Base-by-base conservation (phyloP, 2,113 vertebrate species). In the Crotalus horridus region DNA sequence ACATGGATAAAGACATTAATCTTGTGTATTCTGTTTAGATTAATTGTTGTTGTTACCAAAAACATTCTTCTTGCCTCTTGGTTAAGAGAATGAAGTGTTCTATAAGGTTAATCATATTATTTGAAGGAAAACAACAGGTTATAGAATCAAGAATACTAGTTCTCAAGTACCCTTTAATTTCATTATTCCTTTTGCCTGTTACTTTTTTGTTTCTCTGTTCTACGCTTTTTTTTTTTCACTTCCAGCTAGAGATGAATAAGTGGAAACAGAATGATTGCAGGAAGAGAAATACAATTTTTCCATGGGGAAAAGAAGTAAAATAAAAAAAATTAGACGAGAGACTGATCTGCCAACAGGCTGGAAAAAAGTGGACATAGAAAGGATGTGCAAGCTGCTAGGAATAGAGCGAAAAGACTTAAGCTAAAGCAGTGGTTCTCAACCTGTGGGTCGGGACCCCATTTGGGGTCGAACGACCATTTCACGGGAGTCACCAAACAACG, bases 221-320 rank as follows among this genome's bases (percentile, higher is more conserved):
- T 93, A 95, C 91, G 6, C 90, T 56, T 89, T 26, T 29, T 90
- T 69, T n/a, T 15, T 94, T 91, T 29, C 54, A 90, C 89, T 94
- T 74, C 88, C 89, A 93, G 13, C 88, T 12, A 93, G 91, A 94
- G 85, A 92, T 33, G 26, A 2, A 93, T 93, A 56, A 95, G 87
- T 39, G 17, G 39, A 39, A 81, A 81, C 17, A 81, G 33, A 81
- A 43, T 1, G 33, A 81, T 20, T 39, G 69, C 69, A 81, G 69
- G n/a, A 81, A 81, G 33, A 39, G n/a, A 81, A 39, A 17, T 43
- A 81, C 74, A 81, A 81, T 81, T 81, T 39, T n/a, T 81, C 33
- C 74, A 20, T 39, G n/a, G n/a, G 69, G 69, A 17, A 33, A 74
- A 74, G 26, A 12, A 74, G 15, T 74, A 74, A 74, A 74, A 64